Base-by-base conservation (phyloP, 2,113 vertebrate genomes). In the Urocolius indicus region DNA sequence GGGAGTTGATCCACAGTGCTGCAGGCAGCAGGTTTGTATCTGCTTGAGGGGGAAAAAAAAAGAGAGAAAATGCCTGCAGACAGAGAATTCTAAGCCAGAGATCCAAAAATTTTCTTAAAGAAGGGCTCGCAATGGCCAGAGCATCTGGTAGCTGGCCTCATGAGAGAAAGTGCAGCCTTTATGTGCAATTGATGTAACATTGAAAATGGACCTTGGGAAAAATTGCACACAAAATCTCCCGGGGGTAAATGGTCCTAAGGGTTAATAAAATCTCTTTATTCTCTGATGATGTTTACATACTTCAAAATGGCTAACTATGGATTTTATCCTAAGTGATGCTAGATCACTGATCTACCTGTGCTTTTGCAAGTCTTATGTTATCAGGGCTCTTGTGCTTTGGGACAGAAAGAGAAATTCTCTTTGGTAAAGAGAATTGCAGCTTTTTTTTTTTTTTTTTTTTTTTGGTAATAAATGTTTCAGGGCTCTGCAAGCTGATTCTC, bases 41-140 rank as follows among this genome's bases (percentile, higher is more conserved):
- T 85, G 34, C 61, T 78, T 45, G 10, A 4, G 2, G 1, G 2
- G 4, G 4, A 6, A 0, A 0, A 7, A 8, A 20, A 52, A 9
- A 8, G 34, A 58, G 8, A 81, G 26, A 79, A 87, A 46, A 86
- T 41, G 15, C 27, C 51, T 54, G 15, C 74, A 43, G 46, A 62
- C 14, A 88, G 23, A 88, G 20, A 65, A 61, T 6, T 65, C 17
- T 45, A 57, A 90, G 14, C 3, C 30, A 66, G 30, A 4, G 6
- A 5, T 91, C 48, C 45, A 43, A 52, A 48, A 59, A 9, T 87
- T 94, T 91, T 43, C 19, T 71, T 81, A 61, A 87, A 63, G 30
- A 81, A 78, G 57, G 8, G 6, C 18, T 24, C 27, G 52, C 43
- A 68, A 9, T 30, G 19, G n/a, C 32, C 52, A 65, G 45, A 48